Conservation (phyloP, 1,140 invertebrate genomes). For the Pseudomyrmex sp. region DNA sequence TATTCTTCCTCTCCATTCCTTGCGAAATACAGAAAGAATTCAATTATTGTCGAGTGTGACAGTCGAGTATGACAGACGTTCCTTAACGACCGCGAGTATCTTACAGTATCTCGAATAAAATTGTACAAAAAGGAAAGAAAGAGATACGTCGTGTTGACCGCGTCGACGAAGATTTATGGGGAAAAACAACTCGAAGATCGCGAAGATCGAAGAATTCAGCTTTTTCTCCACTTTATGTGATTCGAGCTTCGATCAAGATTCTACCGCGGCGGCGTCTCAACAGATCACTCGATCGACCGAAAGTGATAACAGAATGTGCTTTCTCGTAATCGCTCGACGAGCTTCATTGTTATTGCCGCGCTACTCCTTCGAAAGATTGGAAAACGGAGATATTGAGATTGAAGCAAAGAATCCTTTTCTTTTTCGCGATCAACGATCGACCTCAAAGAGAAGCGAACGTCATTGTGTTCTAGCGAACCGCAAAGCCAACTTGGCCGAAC, state of each 20-base stretch:
- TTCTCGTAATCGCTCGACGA: conserved; percentile 33
- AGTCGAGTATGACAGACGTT: background rate
- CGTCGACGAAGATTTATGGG: background rate
- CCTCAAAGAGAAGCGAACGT: conserved; percentile 8
- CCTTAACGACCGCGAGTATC: background rate
- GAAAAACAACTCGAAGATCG: background rate
- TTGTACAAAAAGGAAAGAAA: background rate
- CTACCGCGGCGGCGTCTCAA: background rate
- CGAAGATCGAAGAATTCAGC: background rate
- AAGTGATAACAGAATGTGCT: conserved; percentile 58
- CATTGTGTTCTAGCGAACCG: conserved; percentile 1
- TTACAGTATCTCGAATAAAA: conserved; percentile 26
- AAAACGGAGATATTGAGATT: conserved; percentile 41
- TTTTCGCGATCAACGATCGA: background rate
- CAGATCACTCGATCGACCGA: conserved; percentile 61
- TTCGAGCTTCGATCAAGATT: conserved; percentile 21
- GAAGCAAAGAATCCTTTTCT: background rate
- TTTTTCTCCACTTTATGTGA: background rate
- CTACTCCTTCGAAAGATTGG: conserved; percentile 22
- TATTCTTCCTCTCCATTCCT: background rate
- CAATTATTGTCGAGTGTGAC: conserved; percentile 8
- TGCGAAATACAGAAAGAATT: background rate
- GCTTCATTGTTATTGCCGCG: conserved; percentile 48
- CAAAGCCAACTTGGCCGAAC: background rate
- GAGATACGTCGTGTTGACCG: background rate